Conservation (phyloP, 2,797 vertebrate species). For the Labroides dimidiatus region DNA sequence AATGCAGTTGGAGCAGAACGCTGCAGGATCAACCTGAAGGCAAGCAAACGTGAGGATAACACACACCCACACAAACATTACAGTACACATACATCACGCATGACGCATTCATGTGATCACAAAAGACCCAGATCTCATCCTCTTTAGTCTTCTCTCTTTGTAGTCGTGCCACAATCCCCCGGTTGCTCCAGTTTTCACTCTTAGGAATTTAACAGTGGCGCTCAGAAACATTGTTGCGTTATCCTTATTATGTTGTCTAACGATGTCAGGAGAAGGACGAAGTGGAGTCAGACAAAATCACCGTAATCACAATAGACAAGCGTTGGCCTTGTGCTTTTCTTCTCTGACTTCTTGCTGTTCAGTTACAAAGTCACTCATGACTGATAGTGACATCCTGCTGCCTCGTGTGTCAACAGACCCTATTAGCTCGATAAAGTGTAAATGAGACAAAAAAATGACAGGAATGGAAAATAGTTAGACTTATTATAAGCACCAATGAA, state of each 20-base stretch:
- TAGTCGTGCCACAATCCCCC: slow-evolving; percentile 30
- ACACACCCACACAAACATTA: neutral
- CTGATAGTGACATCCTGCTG: slow-evolving; percentile 4
- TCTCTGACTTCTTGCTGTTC: slow-evolving; percentile 9
- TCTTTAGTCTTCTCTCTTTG: slow-evolving; percentile 45
- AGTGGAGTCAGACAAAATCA: neutral
- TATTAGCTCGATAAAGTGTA: neutral
- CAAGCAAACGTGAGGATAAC: slow-evolving; percentile 71
- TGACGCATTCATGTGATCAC: slow-evolving; percentile 4
- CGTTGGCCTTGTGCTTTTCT: neutral
- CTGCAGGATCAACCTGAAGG: slow-evolving; percentile 81
- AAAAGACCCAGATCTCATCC: slow-evolving; percentile 34
- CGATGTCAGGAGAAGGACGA: slow-evolving; percentile 12
- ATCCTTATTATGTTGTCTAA: slow-evolving; percentile 18
- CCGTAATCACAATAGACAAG: slow-evolving; percentile 11
- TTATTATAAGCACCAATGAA: slow-evolving; percentile 14
- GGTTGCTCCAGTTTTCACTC: slow-evolving; percentile 26
- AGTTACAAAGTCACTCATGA: slow-evolving; percentile 18
- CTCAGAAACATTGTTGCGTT: neutral
- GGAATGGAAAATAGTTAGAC: neutral
- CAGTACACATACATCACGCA: slow-evolving; percentile 2
- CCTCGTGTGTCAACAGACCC: neutral
- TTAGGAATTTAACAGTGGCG: neutral
- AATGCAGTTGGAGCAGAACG: slow-evolving; percentile 86
- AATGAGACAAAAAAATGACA: slow-evolving; percentile 1